These are phyloP conservation scores for Caranx melampygus DNA, from an alignment of 2,113 vertebrate species.

Conservation along the genomic window DNA sequence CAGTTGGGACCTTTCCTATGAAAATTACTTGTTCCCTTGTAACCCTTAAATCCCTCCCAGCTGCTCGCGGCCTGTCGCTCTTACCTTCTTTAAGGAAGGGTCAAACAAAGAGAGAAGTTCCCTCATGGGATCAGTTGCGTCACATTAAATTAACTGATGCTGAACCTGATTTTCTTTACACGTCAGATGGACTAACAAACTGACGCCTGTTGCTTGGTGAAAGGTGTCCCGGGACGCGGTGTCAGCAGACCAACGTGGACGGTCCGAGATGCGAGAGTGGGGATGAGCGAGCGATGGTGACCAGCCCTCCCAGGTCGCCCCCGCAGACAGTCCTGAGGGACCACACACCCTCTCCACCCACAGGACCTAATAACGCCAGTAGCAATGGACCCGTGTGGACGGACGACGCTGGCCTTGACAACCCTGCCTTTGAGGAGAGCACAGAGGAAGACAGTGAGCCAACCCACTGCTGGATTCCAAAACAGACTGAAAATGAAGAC, in stretches of 20 bases:
- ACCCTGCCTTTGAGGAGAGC: conserved; percentile 94
- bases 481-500: neutral
- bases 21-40: neutral
- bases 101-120: conserved; percentile 5
- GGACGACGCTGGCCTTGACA: conserved; percentile 91
- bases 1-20: neutral
- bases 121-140: neutral
- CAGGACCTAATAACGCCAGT: conserved; percentile 69
- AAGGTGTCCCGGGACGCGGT: conserved; percentile 94
- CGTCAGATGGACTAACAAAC: conserved; percentile 65
- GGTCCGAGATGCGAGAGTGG: conserved; percentile 82
- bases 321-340: conserved; percentile 81
- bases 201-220: conserved; percentile 64
- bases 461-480: neutral
- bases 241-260: conserved; percentile 87
- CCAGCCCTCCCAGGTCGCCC: conserved; percentile 83
- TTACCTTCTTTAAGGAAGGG: conserved; percentile 8
- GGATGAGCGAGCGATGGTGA: conserved; percentile 80
- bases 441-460: conserved; percentile 90
- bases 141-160: conserved; percentile 40
- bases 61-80: neutral
- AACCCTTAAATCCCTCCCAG: neutral
- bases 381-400: conserved; percentile 84
- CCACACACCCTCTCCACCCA: conserved; percentile 71
- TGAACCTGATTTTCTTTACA: conserved; percentile 62